These are phyloP conservation scores for Coracias cyanogaster DNA, from an alignment of 2,797 vertebrate genomes.

Conservation along the genomic window DNA sequence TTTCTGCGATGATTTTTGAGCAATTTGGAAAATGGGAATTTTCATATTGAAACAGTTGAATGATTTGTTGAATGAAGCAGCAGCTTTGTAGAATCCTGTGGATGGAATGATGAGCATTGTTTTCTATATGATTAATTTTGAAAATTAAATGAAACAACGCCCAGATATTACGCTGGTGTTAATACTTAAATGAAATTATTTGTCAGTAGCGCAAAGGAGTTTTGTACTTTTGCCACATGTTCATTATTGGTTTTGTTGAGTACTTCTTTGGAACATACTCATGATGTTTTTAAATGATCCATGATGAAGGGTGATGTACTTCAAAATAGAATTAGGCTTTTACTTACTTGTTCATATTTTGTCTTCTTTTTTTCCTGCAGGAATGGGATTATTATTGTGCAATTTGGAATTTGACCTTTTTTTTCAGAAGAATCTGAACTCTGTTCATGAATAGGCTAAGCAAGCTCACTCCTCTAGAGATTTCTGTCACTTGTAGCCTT, in stretches of 20 bases:
- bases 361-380: conserved; percentile 62
- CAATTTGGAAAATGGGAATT: conserved; percentile 67
- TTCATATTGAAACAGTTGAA: conserved; percentile 77
- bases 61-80: conserved; percentile 74
- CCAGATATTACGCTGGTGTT: conserved; percentile 65
- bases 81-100: conserved; percentile 74
- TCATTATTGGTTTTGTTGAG: conserved; percentile 5
- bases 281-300: conserved; percentile 55
- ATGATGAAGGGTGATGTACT: conserved; percentile 46
- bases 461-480: not conserved
- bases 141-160: conserved; percentile 61
- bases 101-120: conserved; percentile 72
- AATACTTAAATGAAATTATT: conserved; percentile 50
- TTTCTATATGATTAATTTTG: conserved; percentile 71
- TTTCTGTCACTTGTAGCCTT: conserved; percentile 20
- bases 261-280: conserved; percentile 63
- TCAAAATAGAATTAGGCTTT: conserved; percentile 59
- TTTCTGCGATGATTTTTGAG: conserved; percentile 69
- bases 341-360: conserved; percentile 45
- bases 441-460: conserved; percentile 56
- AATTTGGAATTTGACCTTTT: conserved; percentile 66
- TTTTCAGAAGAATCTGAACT: conserved; percentile 59
- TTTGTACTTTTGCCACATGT: conserved; percentile 19
- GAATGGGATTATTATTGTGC: conserved; percentile 71
- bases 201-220: conserved; percentile 65